Base-by-base conservation (phyloP, 2,113 vertebrate genomes). In the Sakesphorus luctuosus region DNA sequence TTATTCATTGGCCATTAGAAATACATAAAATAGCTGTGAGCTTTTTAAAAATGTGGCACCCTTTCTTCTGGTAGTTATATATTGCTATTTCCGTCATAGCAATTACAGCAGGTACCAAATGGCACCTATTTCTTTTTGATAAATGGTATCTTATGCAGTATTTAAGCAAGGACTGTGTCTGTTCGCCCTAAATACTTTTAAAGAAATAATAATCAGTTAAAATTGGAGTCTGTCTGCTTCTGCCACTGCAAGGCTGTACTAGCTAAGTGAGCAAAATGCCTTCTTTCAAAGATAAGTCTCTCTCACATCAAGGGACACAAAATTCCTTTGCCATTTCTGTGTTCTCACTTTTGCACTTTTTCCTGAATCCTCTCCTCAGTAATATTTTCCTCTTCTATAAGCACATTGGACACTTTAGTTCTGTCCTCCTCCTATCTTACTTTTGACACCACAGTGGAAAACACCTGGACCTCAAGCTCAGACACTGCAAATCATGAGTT, bases 1-100 rank as follows among this genome's bases (percentile, higher is more conserved):
- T 95, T 95, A 92, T 89, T 92, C 78, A 94, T 85, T 87, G 71
- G 56, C 74, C 78, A 95, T 91, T 89, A 94, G 87, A 93, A 93
- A 91, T 49, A 92, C 35, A 84, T 94, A 84, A 94, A 93, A 92
- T 72, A 84, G 65, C 69, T 67, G 44, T 78, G 80, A 92, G 84
- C 35, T 91, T 72, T 89, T 92, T 56, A 68, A 53, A 87, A 94
- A 25, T 24, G 56, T 72, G 52, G 33, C 52, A 46, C 23, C n/a
- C 55, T 86, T 91, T 95, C 86, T 89, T 86, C 65, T 72, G 44
- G 59, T 90, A 81, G 43, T 92, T 88, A 81, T 28, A 44, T 77
- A 68, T 90, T 78, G 36, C 83, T 84, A 65, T 75, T 95, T 95
- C 61, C 69, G 47, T 56, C 86, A 84, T 11, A 75, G 80, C 52